Conservation (phyloP, 2,797 vertebrate genomes). For the Florisuga fusca region DNA sequence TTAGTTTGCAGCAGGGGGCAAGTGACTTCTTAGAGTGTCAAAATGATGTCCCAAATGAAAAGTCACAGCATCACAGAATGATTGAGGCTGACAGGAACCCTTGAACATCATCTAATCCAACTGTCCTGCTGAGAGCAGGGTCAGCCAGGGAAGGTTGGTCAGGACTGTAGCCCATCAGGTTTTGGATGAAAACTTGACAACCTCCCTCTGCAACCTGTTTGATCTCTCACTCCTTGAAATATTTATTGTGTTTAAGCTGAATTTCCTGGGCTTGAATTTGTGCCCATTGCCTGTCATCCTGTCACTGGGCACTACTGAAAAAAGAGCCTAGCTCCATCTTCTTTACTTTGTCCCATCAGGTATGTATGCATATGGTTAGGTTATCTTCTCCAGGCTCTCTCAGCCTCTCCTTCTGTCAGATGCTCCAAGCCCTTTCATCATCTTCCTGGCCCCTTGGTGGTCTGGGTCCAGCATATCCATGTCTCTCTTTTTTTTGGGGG, state of each 20-base stretch:
- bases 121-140: neutral
- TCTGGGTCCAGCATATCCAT: no score
- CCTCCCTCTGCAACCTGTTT: neutral
- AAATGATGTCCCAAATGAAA: neutral
- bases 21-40: neutral
- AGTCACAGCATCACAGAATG: neutral
- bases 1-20: neutral
- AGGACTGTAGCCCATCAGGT: neutral
- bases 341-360: neutral
- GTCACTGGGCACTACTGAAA: neutral
- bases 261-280: neutral
- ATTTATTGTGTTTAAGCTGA: neutral
- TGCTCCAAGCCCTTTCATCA: neutral
- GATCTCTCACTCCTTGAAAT: neutral
- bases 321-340: neutral
- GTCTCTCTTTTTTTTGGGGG: neutral
- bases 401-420: neutral
- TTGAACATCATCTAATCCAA: neutral
- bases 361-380: neutral
- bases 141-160: neutral
- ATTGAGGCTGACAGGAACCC: neutral
- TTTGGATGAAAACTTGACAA: neutral
- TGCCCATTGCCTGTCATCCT: neutral
- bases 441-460: neutral
- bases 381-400: neutral